A percentile compares a stretch with the other conserved stretches of the same genome.
These are phyloP conservation scores for Cyclina sinensis DNA, from an alignment of 1,140 invertebrate genomes.

Conservation along the genomic window DNA sequence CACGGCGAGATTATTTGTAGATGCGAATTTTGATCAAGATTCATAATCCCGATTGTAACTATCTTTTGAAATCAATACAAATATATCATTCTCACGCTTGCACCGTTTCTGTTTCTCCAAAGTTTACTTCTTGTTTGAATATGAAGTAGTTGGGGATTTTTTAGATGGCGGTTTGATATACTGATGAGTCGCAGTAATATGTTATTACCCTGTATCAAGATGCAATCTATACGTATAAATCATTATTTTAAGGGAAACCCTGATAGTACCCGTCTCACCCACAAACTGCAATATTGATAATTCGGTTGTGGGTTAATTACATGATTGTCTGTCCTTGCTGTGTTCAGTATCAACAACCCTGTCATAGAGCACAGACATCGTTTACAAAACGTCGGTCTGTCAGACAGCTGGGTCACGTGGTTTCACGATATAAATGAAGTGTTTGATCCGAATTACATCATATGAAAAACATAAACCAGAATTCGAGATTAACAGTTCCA, in stretches of 20 bases:
- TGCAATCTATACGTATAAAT: background rate
- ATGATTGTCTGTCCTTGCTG: no score
- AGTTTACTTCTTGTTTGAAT: background rate
- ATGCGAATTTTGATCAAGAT: constrained; percentile 24
- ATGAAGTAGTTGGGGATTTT: background rate
- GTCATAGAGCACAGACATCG: no score
- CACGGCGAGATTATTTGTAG: constrained; percentile 53
- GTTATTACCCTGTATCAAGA: background rate
- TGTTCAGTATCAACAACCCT: no score
- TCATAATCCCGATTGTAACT: background rate
- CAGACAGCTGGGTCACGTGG: no score
- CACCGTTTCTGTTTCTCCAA: constrained; percentile 1
- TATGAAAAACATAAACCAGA: background rate
- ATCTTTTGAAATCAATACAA: constrained; percentile 25
- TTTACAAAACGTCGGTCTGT: no score
- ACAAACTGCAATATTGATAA: no score
- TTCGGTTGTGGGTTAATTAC: no score
- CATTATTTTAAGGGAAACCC: background rate
- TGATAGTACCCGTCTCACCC: no score
- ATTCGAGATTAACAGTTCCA: background rate
- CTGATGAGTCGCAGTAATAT: background rate
- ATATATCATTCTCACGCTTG: constrained; percentile 36
- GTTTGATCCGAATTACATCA: background rate
- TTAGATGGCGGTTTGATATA: background rate
- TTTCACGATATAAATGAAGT: no score